Evolutionary conservation across 1,140 invertebrate species (phyloP).

Genomic region (Pseudomyrmex cubaensis): DNA sequence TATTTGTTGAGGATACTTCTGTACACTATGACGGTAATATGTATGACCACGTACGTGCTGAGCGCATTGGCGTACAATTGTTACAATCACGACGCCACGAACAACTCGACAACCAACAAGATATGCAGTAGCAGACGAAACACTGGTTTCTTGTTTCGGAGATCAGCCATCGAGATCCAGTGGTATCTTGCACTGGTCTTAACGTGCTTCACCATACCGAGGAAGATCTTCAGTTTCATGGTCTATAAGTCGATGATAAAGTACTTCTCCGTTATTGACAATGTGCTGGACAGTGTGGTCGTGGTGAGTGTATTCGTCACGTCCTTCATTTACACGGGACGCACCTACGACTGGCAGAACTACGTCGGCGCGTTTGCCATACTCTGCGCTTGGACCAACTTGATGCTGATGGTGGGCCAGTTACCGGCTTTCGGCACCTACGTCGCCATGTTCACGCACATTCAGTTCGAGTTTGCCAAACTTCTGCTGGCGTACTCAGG

Average conservation of each 20-base stretch:
- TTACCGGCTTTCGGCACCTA: conserved; percentile 89
- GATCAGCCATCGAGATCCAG: conserved; percentile 85
- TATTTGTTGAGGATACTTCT: conserved; percentile 87
- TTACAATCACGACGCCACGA: conserved; percentile 78
- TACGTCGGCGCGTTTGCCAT: conserved; percentile 88
- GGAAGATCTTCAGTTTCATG: conserved; percentile 87
- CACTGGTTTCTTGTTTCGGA: conserved; percentile 84
- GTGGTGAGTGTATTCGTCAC: conserved; percentile 87
- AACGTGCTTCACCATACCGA: conserved; percentile 86
- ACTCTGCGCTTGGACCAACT: conserved; percentile 88
- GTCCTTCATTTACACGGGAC: conserved; percentile 82
- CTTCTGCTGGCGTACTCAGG: conserved; percentile 88
- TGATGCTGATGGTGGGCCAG: conserved; percentile 89
- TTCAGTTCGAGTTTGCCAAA: conserved; percentile 88
- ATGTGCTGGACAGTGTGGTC: conserved; percentile 87
- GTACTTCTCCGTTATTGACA: conserved; percentile 88
- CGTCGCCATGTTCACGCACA: conserved; percentile 89
- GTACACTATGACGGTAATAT: conserved; percentile 87
- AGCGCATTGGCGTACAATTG: conserved; percentile 85
- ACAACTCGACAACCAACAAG: conserved; percentile 74
- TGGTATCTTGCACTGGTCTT: conserved; percentile 86
- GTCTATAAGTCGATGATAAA: conserved; percentile 86
- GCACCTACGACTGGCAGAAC: conserved; percentile 87
- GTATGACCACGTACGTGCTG: conserved; percentile 87
- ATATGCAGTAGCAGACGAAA: conserved; percentile 85